Evolutionary conservation across 2,888 invertebrate genomes (phyloP).

Genomic region (Bombylius major): DNA sequence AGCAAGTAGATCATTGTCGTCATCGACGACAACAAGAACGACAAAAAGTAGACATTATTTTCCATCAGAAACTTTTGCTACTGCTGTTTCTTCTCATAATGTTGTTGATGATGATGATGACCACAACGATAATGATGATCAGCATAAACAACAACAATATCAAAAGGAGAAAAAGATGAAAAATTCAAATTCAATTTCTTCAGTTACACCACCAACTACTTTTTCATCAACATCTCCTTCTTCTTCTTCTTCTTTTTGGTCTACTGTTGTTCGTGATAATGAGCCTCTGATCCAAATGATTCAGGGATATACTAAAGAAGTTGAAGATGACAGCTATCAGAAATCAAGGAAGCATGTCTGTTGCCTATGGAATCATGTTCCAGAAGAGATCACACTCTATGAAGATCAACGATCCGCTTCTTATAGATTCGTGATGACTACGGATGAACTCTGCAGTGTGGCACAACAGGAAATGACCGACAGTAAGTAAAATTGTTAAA

Average conservation of each 20-base stretch:
- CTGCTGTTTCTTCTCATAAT: not conserved
- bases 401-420: conserved; percentile 19
- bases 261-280: conserved; percentile 3
- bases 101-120: not conserved
- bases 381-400: conserved; percentile 21
- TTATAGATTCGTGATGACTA: conserved; percentile 43
- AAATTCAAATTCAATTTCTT: not conserved
- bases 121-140: not conserved
- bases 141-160: not conserved
- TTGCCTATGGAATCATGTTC: conserved; percentile 21
- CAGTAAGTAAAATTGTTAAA: conserved; percentile 17
- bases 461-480: conserved; percentile 34
- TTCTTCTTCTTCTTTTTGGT: not conserved
- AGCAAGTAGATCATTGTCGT: not conserved
- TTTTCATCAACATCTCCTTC: not conserved
- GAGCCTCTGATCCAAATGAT: conserved; percentile 8
- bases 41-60: not conserved
- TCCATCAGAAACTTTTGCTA: not conserved
- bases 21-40: not conserved
- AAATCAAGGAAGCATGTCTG: conserved; percentile 21
- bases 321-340: conserved; percentile 26
- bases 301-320: conserved; percentile 23
- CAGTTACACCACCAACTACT: too few species aligned
- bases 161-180: not conserved
- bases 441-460: conserved; percentile 39